Evolutionary conservation across 1,140 invertebrate species (phyloP).

Genomic region (Drosophila kohkoa): DNA sequence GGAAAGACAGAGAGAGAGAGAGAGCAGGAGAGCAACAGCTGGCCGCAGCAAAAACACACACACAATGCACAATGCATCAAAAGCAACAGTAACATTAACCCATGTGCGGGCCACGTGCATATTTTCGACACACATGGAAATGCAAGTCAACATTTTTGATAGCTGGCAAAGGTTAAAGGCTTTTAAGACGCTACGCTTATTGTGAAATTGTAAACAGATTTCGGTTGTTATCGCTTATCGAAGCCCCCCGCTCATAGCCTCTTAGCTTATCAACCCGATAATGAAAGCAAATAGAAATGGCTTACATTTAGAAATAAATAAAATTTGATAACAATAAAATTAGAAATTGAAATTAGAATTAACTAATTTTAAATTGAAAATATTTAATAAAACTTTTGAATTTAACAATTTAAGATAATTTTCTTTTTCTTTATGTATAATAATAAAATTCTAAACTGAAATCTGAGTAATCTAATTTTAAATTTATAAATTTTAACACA

Average conservation of each 20-base stretch:
- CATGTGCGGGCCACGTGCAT: conserved; percentile 28
- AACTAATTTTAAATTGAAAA: no score
- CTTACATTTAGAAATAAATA: no score
- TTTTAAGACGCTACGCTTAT: background rate
- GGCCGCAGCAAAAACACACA: conserved; percentile 5
- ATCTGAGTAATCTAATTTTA: no score
- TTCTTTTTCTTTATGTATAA: no score
- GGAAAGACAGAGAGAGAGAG: background rate
- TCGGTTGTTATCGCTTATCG: conserved; percentile 17
- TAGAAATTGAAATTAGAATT: no score
- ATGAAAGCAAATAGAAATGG: conserved; percentile 10
- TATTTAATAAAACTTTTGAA: no score
- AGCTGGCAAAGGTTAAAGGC: conserved; percentile 17
- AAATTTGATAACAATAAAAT: no score
- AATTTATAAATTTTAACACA: no score
- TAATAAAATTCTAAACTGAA: no score
- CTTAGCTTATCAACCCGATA: conserved; percentile 31
- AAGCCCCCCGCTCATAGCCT: background rate
- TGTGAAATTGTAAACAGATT: conserved; percentile 22
- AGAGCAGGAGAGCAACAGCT: conserved; percentile 23
- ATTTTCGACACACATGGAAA: conserved; percentile 8
- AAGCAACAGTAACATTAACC: conserved; percentile 53
- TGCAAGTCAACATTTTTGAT: background rate
- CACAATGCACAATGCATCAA: conserved; percentile 9
- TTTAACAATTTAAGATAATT: no score